Percentiles rank a stretch among this genome's conserved stretches.
Conservation (phyloP, 2,797 vertebrate genomes). For the Lagothrix lagotricha region DNA sequence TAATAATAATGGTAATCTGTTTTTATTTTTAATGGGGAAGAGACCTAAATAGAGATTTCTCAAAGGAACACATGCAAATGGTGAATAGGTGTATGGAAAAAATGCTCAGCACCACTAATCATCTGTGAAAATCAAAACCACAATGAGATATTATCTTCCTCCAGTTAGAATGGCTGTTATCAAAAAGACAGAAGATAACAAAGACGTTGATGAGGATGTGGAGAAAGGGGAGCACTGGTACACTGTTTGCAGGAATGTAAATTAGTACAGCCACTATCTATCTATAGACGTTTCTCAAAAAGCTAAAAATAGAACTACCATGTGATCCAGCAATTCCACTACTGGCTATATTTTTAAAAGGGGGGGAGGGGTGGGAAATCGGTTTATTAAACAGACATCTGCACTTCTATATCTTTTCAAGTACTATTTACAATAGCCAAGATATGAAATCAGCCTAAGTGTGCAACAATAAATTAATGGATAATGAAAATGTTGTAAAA, state of each 20-base stretch:
- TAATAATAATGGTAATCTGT: background rate
- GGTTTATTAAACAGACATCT: background rate
- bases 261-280: background rate
- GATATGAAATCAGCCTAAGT: background rate
- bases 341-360: background rate
- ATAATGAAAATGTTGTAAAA: background rate
- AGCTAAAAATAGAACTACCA: background rate
- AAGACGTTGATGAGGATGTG: background rate
- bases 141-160: too few species aligned
- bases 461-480: background rate
- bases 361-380: accelerated
- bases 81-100: too few species aligned
- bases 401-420: background rate
- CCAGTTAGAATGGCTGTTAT: too few species aligned
- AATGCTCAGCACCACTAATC: too few species aligned
- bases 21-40: background rate
- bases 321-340: background rate
- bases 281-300: background rate
- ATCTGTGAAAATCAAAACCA: too few species aligned
- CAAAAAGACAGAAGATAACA: background rate
- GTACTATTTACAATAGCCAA: background rate
- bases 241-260: background rate
- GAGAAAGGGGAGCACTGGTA: background rate
- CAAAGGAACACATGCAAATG: background rate
- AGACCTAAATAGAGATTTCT: background rate